phyloP scores from a whole-genome alignment of 2,888 invertebrate genomes.

The Agonopterix subpropinquella region DNA sequence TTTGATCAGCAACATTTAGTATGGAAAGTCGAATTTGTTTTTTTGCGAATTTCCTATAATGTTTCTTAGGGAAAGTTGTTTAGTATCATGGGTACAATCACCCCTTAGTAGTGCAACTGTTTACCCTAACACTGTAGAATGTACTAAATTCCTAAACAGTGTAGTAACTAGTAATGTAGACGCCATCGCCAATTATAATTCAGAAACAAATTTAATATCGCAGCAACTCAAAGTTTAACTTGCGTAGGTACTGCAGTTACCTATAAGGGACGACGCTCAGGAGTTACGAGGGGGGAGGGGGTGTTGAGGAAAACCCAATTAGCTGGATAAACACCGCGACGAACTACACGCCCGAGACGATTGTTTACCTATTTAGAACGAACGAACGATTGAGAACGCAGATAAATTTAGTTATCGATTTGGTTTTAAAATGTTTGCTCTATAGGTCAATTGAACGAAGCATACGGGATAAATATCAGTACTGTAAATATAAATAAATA shows the following conservation, averaged over 20 bases:
- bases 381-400: constrained; percentile 33
- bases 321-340: constrained; percentile 60
- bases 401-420: constrained; percentile 28
- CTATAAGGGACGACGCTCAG: constrained; percentile 6
- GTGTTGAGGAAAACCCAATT: constrained; percentile 52
- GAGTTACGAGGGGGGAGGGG: constrained; percentile 14
- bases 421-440: too few species aligned
- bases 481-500: too few species aligned
- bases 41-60: too few species aligned
- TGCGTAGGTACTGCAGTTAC: constrained; percentile 23
- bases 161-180: background rate
- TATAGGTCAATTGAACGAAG: too few species aligned
- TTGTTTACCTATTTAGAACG: constrained; percentile 40
- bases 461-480: too few species aligned
- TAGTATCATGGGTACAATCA: too few species aligned
- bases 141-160: background rate
- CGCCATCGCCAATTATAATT: constrained; percentile 18
- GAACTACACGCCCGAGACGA: constrained; percentile 41
- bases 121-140: too few species aligned
- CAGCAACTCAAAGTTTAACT: constrained; percentile 26
- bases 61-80: too few species aligned
- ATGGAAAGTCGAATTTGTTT: too few species aligned
- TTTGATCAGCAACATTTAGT: too few species aligned
- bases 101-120: too few species aligned
- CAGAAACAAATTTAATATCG: constrained; percentile 42